Base-by-base conservation (phyloP, 2,113 vertebrate species). In the Callocephalon fimbriatum region DNA sequence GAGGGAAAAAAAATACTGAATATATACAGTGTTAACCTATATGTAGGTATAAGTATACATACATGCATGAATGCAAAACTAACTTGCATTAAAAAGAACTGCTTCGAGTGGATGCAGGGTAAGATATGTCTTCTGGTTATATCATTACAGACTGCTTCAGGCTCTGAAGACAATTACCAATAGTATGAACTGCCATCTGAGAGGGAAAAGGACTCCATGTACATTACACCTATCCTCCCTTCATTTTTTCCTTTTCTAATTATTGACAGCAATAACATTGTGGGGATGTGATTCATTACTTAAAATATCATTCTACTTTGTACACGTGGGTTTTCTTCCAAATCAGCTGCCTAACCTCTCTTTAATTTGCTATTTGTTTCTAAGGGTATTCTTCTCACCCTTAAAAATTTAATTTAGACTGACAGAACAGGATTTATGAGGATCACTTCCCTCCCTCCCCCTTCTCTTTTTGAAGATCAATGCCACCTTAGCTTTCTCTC, bases 331-430 rank as follows among this genome's bases (percentile, higher is more conserved):
- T 10, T 40, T 93, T 85, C 72, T 86, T 11, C 38, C 79, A 54
- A 82, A 72, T 29, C 16, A 94, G 45, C 9, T 59, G 32, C 18
- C 14, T 35, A 47, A n/a, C 21, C 32, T 58, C 10, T 79, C 17
- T 68, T 87, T 17, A 83, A 48, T 77, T 88, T 84, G 61, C 7
- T 3, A 25, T 47, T 91, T 93, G 9, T 68, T 95, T 80, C 51
- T 67, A 54, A 40, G 26, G 7, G 11, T 78, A 54, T 47, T 90
- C 13, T 73, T 91, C 32, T 75, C n/a, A 72, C 25, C 9, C 21
- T 42, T 72, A 56, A 89, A 25, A 35, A 90, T 56, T 86, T 56
- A 51, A 79, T 68, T 93, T 83, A 88, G 61, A 73, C 27, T 68
- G 21, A 72, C 15, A 82, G 51, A 88, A 78, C 20, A 54, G 48